Evolutionary conservation across 1,140 invertebrate species (phyloP), one percentile per base, ranked within the genome.

Genomic region (Apis cerana): DNA sequence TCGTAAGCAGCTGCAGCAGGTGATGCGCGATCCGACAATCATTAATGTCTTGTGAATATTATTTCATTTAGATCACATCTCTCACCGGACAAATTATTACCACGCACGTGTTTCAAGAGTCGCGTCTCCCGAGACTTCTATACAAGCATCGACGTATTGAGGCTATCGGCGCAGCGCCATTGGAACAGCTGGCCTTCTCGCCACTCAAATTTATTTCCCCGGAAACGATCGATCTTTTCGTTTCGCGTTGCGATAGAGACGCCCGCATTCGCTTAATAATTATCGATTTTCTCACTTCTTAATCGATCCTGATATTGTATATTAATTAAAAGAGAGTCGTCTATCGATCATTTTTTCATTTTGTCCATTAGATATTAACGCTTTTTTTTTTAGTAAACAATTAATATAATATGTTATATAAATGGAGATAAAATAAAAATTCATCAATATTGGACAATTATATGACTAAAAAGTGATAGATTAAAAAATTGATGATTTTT

Each of bases 41-140:
- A 65, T 80, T 83, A 72, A 68, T 67, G 69, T 54, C 52, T 27
- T 9, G 56, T 61, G 69, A 56, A 54, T 80, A 83, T 80, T 83
- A 83, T 83, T 83, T 83, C 77, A 83, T 83, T 83, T 83, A 83
- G 82, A 83, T 83, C 56, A 54, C 77, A 83, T 83, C 82, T 54
- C 33, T 72, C 69, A 4, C 23, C 48, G 54, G 27, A 67, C 68
- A 64, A 80, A 83, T 83, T 83, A 83, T 80, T 67, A 54, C 54
- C 82, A 58, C 69, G 78, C 82, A 56, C 70, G 77, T 83, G 77
- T 23, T 58, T 48, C 5, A 54, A 13, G 23, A 61, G n/a, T 48
- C 12, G 13, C 61, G 0, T 56, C 54, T 56, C 54, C 17, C 54
- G 7, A 17, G 71, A 56, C 43, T n/a, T 68, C n/a, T 50, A n/a